Evolutionary conservation across 2,797 vertebrate species (phyloP).

Genomic region (Esox lucius): DNA sequence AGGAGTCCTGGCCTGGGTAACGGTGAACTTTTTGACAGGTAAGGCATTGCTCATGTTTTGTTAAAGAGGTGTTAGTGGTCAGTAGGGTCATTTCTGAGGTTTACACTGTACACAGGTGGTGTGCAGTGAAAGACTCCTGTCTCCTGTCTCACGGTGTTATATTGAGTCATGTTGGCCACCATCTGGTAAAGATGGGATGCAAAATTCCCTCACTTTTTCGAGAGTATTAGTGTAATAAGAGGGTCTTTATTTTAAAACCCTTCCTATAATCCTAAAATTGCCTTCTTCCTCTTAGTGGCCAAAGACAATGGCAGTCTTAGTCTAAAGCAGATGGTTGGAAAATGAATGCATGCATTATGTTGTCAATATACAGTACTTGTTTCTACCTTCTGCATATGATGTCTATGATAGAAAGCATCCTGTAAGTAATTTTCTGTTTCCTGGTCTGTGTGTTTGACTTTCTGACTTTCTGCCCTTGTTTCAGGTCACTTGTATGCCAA

Average conservation of each 20-base stretch:
- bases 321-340: constrained; percentile 18
- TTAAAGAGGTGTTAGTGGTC: constrained; percentile 65
- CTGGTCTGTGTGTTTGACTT: constrained; percentile 5
- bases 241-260: constrained; percentile 32
- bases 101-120: constrained; percentile 58
- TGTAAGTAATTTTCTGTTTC: constrained; percentile 5
- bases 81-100: constrained; percentile 60
- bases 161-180: constrained; percentile 51
- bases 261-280: constrained; percentile 17
- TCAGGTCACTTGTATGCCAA: constrained; percentile 90
- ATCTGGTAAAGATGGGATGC: constrained; percentile 51
- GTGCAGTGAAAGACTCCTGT: constrained; percentile 56
- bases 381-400: constrained; percentile 12
- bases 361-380: not conserved
- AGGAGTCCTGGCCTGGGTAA: constrained; percentile 98
- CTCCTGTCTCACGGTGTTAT: constrained; percentile 57
- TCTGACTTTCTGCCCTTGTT: constrained; percentile 24
- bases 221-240: constrained; percentile 16
- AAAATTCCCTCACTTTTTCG: constrained; percentile 45
- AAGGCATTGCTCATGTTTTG: constrained; percentile 72
- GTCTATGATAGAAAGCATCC: not conserved
- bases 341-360: constrained; percentile 21
- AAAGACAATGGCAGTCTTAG: constrained; percentile 21
- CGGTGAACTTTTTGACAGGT: constrained; percentile 99
- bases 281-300: constrained; percentile 8